Conservation (phyloP, 2,113 vertebrate genomes). For the Centropus bengalensis region DNA sequence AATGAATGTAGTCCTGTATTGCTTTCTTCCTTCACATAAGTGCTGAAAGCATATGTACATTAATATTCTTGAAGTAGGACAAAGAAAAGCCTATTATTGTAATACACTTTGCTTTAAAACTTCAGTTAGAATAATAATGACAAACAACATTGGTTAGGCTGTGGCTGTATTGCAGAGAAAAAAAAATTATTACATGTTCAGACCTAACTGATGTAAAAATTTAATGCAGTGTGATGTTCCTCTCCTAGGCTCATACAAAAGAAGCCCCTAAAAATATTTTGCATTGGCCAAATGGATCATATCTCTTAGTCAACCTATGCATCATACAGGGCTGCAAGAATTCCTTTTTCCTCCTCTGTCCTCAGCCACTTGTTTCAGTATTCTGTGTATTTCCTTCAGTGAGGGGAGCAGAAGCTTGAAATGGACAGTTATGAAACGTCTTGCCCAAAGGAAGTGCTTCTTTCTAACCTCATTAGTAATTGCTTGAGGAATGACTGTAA, state of each 20-base stretch:
- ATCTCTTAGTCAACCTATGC: neutral
- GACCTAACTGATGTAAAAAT: neutral
- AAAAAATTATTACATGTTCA: neutral
- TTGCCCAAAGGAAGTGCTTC: neutral
- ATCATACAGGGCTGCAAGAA: neutral
- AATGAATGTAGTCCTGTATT: constrained; percentile 27
- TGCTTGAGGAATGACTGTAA: neutral
- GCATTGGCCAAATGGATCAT: neutral
- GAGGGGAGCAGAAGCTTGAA: neutral
- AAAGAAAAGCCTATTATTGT: constrained; percentile 46
- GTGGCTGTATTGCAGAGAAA: neutral
- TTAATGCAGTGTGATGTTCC: neutral
- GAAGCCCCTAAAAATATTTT: neutral
- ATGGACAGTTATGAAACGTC: neutral
- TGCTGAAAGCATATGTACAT: constrained; percentile 9
- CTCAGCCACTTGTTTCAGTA: neutral
- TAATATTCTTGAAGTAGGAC: constrained; percentile 46
- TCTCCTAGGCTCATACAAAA: neutral
- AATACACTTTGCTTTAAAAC: constrained; percentile 22
- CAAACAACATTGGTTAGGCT: constrained; percentile 16
- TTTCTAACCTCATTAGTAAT: constrained; percentile 18
- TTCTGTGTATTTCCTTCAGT: neutral
- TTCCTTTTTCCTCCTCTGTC: neutral
- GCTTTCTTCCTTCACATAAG: neutral
- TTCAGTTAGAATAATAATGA: constrained; percentile 26